These are phyloP conservation scores for Macaria liturata DNA, from an alignment of 2,888 invertebrate genomes.

Conservation along the genomic window DNA sequence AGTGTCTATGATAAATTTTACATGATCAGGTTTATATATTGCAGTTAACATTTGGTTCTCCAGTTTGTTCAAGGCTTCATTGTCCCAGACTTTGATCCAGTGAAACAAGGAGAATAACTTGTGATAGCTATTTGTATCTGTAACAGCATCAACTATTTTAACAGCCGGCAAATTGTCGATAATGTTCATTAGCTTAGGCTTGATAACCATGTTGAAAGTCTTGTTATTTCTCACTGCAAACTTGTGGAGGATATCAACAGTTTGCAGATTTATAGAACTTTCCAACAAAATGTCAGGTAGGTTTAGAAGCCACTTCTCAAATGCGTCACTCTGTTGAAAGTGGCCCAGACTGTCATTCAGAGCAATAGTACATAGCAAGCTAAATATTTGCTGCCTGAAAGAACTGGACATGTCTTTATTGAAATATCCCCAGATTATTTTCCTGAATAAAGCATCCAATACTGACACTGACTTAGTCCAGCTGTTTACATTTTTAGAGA, in stretches of 20 bases:
- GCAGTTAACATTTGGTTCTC: conserved; percentile 64
- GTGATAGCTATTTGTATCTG: conserved; percentile 68
- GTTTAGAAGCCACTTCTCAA: conserved; percentile 77
- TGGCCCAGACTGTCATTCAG: conserved; percentile 64
- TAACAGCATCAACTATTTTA: conserved; percentile 60
- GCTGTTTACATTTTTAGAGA: conserved; percentile 58
- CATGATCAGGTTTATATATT: conserved; percentile 60
- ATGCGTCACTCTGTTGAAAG: conserved; percentile 66
- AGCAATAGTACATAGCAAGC: conserved; percentile 70
- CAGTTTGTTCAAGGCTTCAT: conserved; percentile 64
- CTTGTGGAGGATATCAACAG: conserved; percentile 81
- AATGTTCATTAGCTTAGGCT: conserved; percentile 66
- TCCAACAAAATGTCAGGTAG: conserved; percentile 83
- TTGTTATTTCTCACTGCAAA: conserved; percentile 82
- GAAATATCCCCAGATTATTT: conserved; percentile 67
- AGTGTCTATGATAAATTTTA: conserved; percentile 68
- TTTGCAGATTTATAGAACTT: conserved; percentile 71
- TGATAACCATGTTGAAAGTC: conserved; percentile 75
- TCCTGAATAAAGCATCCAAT: conserved; percentile 62
- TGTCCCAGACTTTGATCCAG: conserved; percentile 76
- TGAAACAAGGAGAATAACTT: conserved; percentile 81
- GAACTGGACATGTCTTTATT: conserved; percentile 49
- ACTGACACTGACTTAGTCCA: conserved; percentile 63
- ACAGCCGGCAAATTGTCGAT: conserved; percentile 72
- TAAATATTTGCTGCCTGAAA: conserved; percentile 68